A percentile compares a stretch with the other conserved stretches of the same genome.
These are phyloP conservation scores for Diaperis boleti DNA, from an alignment of 2,888 invertebrate species.

Conservation along the genomic window DNA sequence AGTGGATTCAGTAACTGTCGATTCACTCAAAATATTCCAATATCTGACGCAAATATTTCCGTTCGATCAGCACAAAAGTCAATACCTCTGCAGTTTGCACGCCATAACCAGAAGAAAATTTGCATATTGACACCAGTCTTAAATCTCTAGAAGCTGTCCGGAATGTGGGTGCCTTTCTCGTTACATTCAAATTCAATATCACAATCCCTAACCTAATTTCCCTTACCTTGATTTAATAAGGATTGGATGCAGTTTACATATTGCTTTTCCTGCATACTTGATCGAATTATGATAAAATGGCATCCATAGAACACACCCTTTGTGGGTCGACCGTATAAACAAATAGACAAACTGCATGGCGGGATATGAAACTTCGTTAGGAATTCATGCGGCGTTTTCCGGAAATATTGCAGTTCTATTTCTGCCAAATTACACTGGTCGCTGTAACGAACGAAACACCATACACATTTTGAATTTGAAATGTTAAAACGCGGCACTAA, in stretches of 20 bases:
- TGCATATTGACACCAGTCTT: not conserved
- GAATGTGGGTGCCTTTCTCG: not conserved
- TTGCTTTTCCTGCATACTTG: slow-evolving; percentile 28
- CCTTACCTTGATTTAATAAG: slow-evolving; percentile 33
- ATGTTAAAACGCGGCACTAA: no score
- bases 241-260: slow-evolving; percentile 31
- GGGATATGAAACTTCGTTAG: not conserved
- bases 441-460: no score
- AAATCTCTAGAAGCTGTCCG: not conserved
- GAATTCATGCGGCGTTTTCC: slow-evolving; percentile 5
- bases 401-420: not conserved
- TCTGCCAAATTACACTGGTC: not conserved
- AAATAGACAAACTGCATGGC: slow-evolving; percentile 10
- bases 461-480: no score
- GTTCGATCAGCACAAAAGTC: no score
- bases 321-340: slow-evolving; percentile 12
- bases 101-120: no score
- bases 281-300: slow-evolving; percentile 23
- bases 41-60: no score
- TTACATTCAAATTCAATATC: slow-evolving; percentile 30
- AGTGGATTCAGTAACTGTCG: no score
- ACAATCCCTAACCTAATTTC: slow-evolving; percentile 25
- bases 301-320: not conserved
- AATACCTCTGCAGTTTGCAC: no score
- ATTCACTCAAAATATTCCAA: no score